phyloP scores from a whole-genome alignment of 2,113 vertebrate genomes.

The Prochilodus magdalenae region DNA sequence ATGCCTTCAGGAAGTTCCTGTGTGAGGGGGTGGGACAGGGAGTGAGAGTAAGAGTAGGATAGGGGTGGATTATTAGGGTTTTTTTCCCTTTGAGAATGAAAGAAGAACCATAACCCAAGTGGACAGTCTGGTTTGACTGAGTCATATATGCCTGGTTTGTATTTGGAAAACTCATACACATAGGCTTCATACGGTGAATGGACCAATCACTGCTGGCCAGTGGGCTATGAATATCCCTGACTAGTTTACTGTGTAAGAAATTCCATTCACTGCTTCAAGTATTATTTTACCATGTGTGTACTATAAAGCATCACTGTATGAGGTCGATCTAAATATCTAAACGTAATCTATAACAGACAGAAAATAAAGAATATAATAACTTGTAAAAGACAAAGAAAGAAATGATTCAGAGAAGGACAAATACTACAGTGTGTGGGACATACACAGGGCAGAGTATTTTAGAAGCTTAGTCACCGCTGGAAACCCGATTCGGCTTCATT shows the following conservation, averaged over 20 bases:
- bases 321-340: neutral
- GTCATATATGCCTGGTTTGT: neutral
- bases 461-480: no score
- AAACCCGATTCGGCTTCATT: conserved; percentile 20
- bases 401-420: no score
- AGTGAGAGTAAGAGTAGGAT: conserved; percentile 21
- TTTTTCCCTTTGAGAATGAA: neutral
- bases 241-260: neutral
- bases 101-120: neutral
- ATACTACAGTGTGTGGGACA: no score
- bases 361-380: no score
- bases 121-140: neutral
- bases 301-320: neutral
- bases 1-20: conserved; percentile 83
- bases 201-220: neutral
- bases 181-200: neutral
- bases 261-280: neutral
- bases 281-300: neutral
- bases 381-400: no score
- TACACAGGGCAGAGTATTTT: no score
- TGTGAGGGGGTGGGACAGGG: neutral
- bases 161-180: no score
- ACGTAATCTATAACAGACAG: no score
- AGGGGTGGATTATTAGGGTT: neutral
- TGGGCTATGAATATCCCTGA: neutral